Evolutionary conservation across 2,888 invertebrate species (phyloP), one percentile per base, ranked within the genome.

Genomic region (Protodeltote pygarga): DNA sequence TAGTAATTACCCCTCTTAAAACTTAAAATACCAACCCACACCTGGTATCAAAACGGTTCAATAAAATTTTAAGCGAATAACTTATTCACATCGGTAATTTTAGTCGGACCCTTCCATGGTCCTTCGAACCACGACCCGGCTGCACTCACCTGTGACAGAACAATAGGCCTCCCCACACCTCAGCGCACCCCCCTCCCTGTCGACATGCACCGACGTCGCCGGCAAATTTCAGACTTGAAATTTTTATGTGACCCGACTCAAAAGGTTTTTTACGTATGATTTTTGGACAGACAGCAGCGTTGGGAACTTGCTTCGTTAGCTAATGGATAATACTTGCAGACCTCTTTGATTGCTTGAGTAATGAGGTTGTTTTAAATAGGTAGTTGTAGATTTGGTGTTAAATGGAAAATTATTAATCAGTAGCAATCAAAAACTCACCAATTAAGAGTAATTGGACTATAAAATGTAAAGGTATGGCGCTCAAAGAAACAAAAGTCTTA

Each of bases 101-200:
- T 47, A 44, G 34, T 32, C 25, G 49, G 55, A 55, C 67, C 66
- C 66, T 66, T 55, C 44, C 46, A 40, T 42, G 59, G 61, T 60
- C 49, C 48, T 58, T 34, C 17, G 47, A 51, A 57, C 57, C 65
- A 61, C 72, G 75, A 73, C 65, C 74, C 52, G 37, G 44, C 51
- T 76, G 80, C 79, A 71, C 74, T 81, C 79, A 77, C 75, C 76
- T 77, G 71, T 75, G 73, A 70, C 69, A 64, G 65, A 73, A 77
- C 75, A 83, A 80, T 77, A 67, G 74, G 53, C 62, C 24, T 20
- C 51, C 54, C 62, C 54, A 45, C 54, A 53, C 61, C 46, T 33
- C 27, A 4, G 2, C 1, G 3, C 17, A 15, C 35, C 19, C 19
- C 32, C 37, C 25, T 28, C 61, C 51, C 44, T 40, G 50, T 50